phyloP scores from a whole-genome alignment of 2,113 vertebrate species.

The Grus americana region DNA sequence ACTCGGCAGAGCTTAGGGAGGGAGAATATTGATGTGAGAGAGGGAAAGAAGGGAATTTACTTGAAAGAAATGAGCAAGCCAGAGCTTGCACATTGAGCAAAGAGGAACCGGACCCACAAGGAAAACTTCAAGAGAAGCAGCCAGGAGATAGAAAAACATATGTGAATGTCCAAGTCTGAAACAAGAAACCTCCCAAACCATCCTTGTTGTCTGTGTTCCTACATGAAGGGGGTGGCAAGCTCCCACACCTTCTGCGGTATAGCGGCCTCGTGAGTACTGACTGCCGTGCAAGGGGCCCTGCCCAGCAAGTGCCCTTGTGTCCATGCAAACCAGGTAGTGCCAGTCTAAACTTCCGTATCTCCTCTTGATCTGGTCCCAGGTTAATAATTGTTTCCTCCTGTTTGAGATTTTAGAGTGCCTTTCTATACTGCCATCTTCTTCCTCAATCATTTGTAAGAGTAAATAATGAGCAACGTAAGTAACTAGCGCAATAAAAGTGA shows the following conservation, averaged over 20 bases:
- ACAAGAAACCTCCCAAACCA: background rate
- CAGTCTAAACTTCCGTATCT: background rate
- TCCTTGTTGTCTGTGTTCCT: background rate
- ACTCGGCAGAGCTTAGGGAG: background rate
- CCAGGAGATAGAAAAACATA: background rate
- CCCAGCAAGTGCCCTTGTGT: background rate
- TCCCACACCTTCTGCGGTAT: background rate
- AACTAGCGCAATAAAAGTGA: conserved; percentile 34
- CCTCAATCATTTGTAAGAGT: background rate
- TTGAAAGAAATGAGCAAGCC: background rate
- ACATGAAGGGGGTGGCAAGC: background rate
- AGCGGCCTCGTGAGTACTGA: background rate
- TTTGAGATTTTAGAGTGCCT: background rate
- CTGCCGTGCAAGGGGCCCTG: background rate
- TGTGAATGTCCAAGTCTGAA: background rate
- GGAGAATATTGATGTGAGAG: background rate
- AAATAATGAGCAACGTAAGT: background rate
- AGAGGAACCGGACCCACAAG: background rate
- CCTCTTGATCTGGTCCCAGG: background rate
- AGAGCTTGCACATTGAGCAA: background rate
- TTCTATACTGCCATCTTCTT: conserved; percentile 35
- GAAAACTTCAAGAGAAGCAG: background rate
- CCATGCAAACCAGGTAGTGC: background rate
- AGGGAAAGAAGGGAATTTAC: background rate
- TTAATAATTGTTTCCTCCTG: conserved; percentile 49